phyloP scores from a whole-genome alignment of 1,140 invertebrate genomes.

The Zaprionus vittiger region DNA sequence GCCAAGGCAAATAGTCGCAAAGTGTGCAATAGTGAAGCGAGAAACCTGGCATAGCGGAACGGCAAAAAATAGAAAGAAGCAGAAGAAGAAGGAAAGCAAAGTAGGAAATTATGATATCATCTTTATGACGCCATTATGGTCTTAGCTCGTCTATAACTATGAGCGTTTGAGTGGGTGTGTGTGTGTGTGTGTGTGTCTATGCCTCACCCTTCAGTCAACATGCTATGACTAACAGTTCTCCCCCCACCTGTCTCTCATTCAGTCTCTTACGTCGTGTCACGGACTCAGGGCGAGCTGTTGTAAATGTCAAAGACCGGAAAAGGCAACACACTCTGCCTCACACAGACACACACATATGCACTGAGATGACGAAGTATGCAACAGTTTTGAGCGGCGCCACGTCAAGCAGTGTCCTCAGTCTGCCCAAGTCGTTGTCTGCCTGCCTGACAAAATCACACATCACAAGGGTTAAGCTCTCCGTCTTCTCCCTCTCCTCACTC shows the following conservation, averaged over 20 bases:
- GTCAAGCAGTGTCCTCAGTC: slow-evolving; percentile 50
- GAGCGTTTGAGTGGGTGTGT: slow-evolving; percentile 18
- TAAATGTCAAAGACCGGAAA: slow-evolving; percentile 80
- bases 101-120: slow-evolving; percentile 81
- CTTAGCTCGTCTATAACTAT: slow-evolving; percentile 22
- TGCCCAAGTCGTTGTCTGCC: slow-evolving; percentile 10
- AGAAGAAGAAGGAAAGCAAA: slow-evolving; percentile 58
- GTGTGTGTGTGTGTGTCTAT: slow-evolving; percentile 17
- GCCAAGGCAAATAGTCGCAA: slow-evolving; percentile 49
- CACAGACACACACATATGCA: slow-evolving; percentile 1
- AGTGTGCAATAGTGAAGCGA: slow-evolving; percentile 38
- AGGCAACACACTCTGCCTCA: slow-evolving; percentile 28
- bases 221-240: slow-evolving; percentile 66
- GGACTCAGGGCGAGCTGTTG: slow-evolving; percentile 64
- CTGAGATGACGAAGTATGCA: slow-evolving; percentile 53
- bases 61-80: slow-evolving; percentile 21
- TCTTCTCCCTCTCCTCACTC: neutral
- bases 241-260: slow-evolving; percentile 15
- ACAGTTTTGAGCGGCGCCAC: slow-evolving; percentile 64
- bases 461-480: neutral
- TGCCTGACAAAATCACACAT: neutral
- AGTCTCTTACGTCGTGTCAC: neutral
- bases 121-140: slow-evolving; percentile 81
- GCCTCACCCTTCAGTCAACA: slow-evolving; percentile 48
- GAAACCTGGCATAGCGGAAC: slow-evolving; percentile 17